Evolutionary conservation across 2,113 vertebrate species (phyloP).

Genomic region (Megaceryle torquata): DNA sequence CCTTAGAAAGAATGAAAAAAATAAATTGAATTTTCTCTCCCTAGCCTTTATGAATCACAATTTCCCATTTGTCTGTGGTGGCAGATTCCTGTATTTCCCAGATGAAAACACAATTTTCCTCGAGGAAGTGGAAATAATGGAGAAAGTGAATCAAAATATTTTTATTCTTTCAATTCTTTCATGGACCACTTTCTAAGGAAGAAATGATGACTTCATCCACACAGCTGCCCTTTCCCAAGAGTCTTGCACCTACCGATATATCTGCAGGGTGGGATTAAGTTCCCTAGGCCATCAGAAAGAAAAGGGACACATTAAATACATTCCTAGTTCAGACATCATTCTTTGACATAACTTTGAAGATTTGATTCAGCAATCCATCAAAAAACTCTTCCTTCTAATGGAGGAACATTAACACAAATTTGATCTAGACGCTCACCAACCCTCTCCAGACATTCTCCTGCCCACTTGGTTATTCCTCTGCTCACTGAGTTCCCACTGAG

Average conservation of each 20-base stretch:
- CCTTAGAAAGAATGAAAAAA: conserved; percentile 15
- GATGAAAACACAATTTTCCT: background rate
- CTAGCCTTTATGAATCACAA: conserved; percentile 13
- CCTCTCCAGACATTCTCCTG: background rate
- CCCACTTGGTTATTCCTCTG: background rate
- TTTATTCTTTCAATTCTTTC: background rate
- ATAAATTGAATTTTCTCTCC: background rate
- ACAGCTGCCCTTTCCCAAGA: background rate
- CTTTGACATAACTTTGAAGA: background rate
- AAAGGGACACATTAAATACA: background rate
- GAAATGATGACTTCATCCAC: background rate
- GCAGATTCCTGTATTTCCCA: conserved; percentile 1
- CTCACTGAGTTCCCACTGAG: background rate
- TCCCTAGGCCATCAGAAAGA: background rate
- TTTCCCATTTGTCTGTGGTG: background rate
- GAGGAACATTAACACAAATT: background rate
- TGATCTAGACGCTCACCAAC: background rate
- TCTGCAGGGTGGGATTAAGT: background rate
- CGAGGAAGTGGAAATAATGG: background rate
- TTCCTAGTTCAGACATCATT: background rate
- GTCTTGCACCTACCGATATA: background rate
- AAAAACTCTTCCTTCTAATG: background rate
- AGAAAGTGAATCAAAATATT: background rate
- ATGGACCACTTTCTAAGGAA: background rate
- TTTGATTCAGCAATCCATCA: background rate